phyloP scores from a whole-genome alignment of 1,140 invertebrate genomes.

The Ylistrum balloti region DNA sequence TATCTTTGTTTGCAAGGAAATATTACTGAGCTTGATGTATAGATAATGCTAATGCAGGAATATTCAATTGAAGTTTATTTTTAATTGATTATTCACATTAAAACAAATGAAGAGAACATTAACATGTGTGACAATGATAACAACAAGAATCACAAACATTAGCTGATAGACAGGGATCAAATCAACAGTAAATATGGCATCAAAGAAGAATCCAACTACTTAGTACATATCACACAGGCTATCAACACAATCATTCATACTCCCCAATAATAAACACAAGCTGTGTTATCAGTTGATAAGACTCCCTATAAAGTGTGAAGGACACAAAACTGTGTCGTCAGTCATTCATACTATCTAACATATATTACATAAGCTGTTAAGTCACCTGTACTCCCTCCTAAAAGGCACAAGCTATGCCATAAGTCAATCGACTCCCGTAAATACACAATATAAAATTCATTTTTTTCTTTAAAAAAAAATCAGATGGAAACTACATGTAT shows the following conservation, averaged over 20 bases:
- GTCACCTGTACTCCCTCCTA: not conserved
- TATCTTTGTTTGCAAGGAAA: too few species aligned
- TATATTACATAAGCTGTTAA: not conserved
- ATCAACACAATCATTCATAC: too few species aligned
- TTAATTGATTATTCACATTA: constrained; percentile 21
- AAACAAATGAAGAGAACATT: not conserved
- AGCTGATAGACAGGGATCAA: not conserved
- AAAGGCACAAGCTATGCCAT: too few species aligned
- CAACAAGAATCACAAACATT: not conserved
- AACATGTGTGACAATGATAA: not conserved
- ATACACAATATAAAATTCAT: too few species aligned
- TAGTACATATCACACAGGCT: too few species aligned
- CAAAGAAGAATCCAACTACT: too few species aligned
- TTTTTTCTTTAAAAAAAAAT: too few species aligned
- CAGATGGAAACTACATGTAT: too few species aligned
- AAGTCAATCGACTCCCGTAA: too few species aligned
- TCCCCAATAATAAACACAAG: not conserved
- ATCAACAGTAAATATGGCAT: not conserved
- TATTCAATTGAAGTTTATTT: constrained; percentile 33
- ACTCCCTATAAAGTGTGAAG: not conserved
- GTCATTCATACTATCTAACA: not conserved
- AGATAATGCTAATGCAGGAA: not conserved
- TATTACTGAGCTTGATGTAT: not conserved
- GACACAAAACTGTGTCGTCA: not conserved
- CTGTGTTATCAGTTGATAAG: not conserved